Evolutionary conservation across 2,113 vertebrate genomes (phyloP).

Genomic region (Recurvirostra avosetta): DNA sequence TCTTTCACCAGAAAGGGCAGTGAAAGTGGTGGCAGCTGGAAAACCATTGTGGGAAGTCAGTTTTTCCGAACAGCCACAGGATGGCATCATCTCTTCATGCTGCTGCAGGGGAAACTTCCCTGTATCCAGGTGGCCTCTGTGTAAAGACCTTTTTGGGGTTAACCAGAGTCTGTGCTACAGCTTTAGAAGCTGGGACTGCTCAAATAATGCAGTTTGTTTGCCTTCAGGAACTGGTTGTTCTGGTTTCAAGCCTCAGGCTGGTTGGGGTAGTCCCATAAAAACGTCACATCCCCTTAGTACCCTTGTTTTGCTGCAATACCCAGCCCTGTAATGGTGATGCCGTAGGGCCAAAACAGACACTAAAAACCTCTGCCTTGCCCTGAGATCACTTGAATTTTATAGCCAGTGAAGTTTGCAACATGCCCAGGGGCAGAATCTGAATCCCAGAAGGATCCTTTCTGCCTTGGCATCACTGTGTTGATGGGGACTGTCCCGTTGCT

Average conservation of each 20-base stretch:
- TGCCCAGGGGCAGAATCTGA: background rate
- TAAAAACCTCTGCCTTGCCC: background rate
- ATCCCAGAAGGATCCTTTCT: background rate
- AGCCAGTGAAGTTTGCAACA: background rate
- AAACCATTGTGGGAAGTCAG: background rate
- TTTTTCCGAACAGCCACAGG: background rate
- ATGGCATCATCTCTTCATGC: background rate
- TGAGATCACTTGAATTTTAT: background rate
- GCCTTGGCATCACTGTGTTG: background rate
- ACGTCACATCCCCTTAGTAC: background rate
- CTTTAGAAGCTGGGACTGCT: background rate
- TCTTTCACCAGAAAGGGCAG: background rate
- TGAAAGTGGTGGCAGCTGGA: background rate
- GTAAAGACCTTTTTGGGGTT: background rate
- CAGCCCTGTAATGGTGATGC: background rate
- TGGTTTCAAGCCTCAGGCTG: background rate
- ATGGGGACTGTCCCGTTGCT: background rate
- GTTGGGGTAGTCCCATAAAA: background rate
- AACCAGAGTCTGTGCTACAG: background rate
- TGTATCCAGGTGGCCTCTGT: background rate
- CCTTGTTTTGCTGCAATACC: background rate
- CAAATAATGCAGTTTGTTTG: background rate
- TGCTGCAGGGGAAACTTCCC: background rate
- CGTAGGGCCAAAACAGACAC: background rate
- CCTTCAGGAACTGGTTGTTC: background rate